Conservation (phyloP, 2,113 vertebrate genomes). For the Laterallus jamaicensis region DNA sequence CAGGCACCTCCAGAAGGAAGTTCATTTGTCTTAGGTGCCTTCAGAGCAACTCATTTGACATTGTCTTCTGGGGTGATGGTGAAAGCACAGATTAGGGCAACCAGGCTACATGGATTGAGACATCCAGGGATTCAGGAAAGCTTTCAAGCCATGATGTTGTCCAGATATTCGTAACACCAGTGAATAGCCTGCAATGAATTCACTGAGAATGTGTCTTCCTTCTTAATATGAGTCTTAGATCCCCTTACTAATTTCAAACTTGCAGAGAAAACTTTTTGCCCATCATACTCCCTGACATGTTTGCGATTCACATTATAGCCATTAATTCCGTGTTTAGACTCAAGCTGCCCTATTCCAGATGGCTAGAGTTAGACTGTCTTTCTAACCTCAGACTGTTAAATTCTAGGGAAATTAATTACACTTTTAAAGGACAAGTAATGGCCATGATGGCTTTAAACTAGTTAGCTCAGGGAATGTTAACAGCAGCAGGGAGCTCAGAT, state of each 20-base stretch:
- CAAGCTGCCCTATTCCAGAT: not conserved
- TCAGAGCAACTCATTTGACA: not conserved
- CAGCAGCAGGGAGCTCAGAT: not conserved
- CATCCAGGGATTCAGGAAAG: not conserved
- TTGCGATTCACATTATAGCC: not conserved
- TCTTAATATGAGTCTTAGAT: not conserved
- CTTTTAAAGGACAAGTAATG: not conserved
- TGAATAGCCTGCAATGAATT: not conserved
- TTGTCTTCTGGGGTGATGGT: not conserved
- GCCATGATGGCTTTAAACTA: not conserved
- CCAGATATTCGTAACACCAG: not conserved
- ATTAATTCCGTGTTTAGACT: not conserved
- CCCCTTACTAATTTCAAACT: not conserved
- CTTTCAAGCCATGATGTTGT: not conserved
- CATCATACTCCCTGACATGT: accelerated
- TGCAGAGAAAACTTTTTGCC: not conserved
- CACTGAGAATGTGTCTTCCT: not conserved
- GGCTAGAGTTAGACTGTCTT: not conserved
- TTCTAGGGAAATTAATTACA: not conserved
- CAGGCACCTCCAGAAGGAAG: not conserved
- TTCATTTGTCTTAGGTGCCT: not conserved
- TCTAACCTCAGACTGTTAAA: not conserved
- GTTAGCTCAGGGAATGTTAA: not conserved
- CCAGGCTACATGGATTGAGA: not conserved
- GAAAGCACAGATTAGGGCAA: not conserved